phyloP scores from a whole-genome alignment of 2,113 vertebrate genomes.

The Diphyllodes magnificus region DNA sequence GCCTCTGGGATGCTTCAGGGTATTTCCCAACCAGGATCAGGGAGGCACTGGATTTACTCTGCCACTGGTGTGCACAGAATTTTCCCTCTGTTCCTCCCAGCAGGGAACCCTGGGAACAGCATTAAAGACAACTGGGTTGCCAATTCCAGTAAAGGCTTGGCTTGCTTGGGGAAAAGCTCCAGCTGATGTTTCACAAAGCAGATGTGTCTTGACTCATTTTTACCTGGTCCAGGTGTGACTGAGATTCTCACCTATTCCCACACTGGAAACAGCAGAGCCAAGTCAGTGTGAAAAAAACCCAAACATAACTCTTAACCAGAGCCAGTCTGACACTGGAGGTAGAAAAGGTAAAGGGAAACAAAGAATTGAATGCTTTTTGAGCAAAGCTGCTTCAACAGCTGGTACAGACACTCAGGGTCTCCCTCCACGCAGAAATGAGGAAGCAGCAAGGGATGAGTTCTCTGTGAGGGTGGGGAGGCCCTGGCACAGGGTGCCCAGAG shows the following conservation, averaged over 20 bases:
- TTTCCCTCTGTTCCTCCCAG: not conserved
- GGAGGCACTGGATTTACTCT: not conserved
- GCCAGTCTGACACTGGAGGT: not conserved
- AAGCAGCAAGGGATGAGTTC: not conserved
- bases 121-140: not conserved
- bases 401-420: rapidly evolving
- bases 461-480: rapidly evolving
- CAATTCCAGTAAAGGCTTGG: not conserved
- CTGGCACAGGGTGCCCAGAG: not conserved
- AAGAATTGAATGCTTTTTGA: not conserved
- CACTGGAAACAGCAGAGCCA: not conserved
- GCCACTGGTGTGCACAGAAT: rapidly evolving
- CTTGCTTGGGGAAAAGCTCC: not conserved
- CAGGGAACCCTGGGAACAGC: not conserved
- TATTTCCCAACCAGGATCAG: not conserved
- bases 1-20: not conserved
- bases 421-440: not conserved
- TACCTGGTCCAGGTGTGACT: not conserved
- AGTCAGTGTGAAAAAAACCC: rapidly evolving
- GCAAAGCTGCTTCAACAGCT: not conserved
- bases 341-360: not conserved
- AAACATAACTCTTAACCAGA: not conserved
- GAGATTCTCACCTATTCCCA: not conserved
- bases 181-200: not conserved
- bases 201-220: not conserved